Evolutionary conservation across 1,140 invertebrate species (phyloP).

Genomic region (Lepidurus arcticus): DNA sequence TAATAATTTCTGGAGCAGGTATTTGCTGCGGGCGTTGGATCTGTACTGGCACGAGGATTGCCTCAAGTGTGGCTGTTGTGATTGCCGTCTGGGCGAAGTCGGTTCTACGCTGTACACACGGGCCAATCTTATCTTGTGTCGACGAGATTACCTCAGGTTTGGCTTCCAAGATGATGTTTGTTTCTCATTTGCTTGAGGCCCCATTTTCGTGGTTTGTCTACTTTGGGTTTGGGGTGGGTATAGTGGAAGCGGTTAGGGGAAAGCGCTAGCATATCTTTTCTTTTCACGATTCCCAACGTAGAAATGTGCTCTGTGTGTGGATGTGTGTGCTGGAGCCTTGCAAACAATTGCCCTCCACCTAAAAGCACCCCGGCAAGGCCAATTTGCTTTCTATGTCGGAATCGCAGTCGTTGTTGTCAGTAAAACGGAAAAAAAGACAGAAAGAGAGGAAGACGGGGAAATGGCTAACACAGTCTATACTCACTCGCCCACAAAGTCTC

Average conservation of each 20-base stretch:
- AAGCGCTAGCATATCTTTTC: neutral
- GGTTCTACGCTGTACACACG: conserved; percentile 87
- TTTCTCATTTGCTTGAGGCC: conserved; percentile 21
- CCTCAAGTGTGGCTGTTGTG: conserved; percentile 86
- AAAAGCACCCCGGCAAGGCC: neutral
- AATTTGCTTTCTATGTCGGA: neutral
- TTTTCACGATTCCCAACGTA: neutral
- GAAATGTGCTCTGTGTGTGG: neutral
- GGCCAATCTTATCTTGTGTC: conserved; percentile 85
- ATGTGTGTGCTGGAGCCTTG: neutral
- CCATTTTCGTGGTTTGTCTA: neutral
- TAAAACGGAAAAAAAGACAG: neutral
- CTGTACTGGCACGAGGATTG: conserved; percentile 93
- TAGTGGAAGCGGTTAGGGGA: neutral
- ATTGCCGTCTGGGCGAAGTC: conserved; percentile 84
- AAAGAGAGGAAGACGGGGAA: neutral
- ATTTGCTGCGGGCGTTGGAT: conserved; percentile 64
- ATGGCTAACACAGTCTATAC: neutral
- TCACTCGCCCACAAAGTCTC: neutral
- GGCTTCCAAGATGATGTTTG: conserved; percentile 32
- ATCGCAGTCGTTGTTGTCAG: neutral
- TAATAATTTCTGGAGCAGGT: neutral
- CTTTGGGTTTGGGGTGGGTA: neutral
- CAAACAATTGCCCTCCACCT: conserved; percentile 18
- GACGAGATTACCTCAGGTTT: conserved; percentile 88